Evolutionary conservation across 2,113 vertebrate genomes (phyloP).

Genomic region (Onychostruthus taczanowskii): DNA sequence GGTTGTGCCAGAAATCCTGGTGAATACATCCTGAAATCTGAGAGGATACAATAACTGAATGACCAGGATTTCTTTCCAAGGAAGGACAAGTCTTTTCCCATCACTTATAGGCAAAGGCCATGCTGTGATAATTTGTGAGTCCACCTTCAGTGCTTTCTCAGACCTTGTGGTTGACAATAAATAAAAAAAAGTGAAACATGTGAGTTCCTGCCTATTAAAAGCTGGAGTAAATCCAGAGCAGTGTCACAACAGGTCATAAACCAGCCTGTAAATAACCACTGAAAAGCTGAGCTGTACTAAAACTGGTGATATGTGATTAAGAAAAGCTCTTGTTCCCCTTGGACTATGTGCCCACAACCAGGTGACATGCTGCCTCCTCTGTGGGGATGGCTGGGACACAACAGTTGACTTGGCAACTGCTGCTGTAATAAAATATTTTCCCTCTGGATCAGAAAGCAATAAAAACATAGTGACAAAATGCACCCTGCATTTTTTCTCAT

Average conservation of each 20-base stretch:
- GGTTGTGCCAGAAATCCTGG: background rate
- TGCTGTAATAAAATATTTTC: background rate
- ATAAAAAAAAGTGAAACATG: background rate
- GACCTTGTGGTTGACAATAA: background rate
- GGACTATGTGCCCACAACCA: background rate
- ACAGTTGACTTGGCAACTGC: background rate
- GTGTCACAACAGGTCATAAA: background rate
- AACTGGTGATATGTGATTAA: background rate
- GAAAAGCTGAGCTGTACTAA: background rate
- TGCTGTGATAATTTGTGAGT: background rate
- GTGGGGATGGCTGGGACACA: background rate
- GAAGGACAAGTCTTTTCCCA: background rate
- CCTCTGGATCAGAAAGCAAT: background rate
- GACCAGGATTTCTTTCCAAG: background rate
- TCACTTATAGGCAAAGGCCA: background rate
- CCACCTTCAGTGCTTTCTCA: background rate
- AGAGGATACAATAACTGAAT: background rate
- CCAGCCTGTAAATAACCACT: background rate
- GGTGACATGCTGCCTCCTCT: background rate
- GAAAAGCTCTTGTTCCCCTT: background rate
- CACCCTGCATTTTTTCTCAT: conserved; percentile 3
- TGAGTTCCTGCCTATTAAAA: background rate
- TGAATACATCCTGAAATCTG: background rate
- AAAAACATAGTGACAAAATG: conserved; percentile 19
- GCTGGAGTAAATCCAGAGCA: background rate